A percentile compares a stretch with the other conserved stretches of the same genome.
Evolutionary conservation across 1,140 invertebrate genomes (phyloP).

Genomic region (Zaprionus vittiger): DNA sequence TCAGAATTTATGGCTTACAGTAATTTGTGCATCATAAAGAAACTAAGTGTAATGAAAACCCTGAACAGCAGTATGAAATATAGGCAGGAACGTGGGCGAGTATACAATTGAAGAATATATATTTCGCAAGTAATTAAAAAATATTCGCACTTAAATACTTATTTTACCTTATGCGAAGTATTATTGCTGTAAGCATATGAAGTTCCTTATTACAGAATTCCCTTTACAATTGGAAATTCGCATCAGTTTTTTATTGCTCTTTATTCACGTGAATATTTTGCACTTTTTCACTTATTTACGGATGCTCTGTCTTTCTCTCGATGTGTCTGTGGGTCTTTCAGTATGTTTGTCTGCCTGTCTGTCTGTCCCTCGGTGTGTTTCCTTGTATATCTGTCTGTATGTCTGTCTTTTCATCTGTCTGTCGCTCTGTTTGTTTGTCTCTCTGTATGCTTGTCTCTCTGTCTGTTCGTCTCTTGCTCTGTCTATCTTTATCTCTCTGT

Average conservation of each 20-base stretch:
- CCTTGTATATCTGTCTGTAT: no score
- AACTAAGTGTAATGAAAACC: background rate
- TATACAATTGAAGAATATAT: background rate
- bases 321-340: no score
- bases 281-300: background rate
- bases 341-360: no score
- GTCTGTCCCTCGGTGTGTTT: no score
- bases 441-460: no score
- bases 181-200: background rate
- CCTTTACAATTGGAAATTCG: background rate
- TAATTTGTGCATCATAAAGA: conserved; percentile 2
- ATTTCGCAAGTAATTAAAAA: background rate
- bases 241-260: background rate
- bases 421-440: no score
- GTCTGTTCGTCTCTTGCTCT: no score
- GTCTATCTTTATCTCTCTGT: no score
- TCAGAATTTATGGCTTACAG: conserved; percentile 5
- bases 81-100: no score
- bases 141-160: background rate
- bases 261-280: background rate
- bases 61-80: background rate
- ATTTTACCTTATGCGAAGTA: background rate
- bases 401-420: no score
- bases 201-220: background rate
- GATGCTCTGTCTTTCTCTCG: no score